Base-by-base conservation (phyloP, 2,888 invertebrate species). In the Rhabditophanes sp. region DNA sequence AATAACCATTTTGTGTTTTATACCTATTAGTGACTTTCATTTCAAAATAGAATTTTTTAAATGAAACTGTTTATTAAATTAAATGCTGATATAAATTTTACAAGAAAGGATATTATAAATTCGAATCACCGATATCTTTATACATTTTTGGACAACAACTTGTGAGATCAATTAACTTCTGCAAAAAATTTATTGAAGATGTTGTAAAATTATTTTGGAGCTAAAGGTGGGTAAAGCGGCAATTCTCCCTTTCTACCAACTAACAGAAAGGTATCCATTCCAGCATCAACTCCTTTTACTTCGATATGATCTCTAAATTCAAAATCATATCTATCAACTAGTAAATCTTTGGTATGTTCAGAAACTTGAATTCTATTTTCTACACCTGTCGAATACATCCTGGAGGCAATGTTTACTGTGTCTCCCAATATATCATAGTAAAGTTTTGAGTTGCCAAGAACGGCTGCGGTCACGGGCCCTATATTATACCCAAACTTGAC, bases 361-460 rank as follows among this genome's bases (percentile, higher is more conserved):
- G 60, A 55, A 6, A 62, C 62, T 53, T 71, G 71, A 47, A 87
- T 80, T 30, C 78, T 72, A 38, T 82, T 80, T 3, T 78, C 74
- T 7, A 87, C 77, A 0, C 90, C 90, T 0, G 88, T 90, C 0
- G 84, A 82, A 67, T 93, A 90, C 93, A 93, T 93, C 33, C 90
- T 73, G 5, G 83, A 83, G 0, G 90, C 84, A 37, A 90, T 85
- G 66, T 93, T 93, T 23, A 93, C 90, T 0, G 90, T 84, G 66
- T 93, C 90, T 0, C 90, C 90, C 90, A 90, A 93, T 54, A 90
- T 90, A 66, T 90, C 90, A 58, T 88, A 93, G 66, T 84, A 82
- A 40, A 93, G 71, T 65, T 90, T 93, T 2, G 82, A 82, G 5
- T 87, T 87, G 0, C 90, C 90, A 33, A 93, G 88, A 2, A 93